These are phyloP conservation scores for Choreutis nemorana DNA, from an alignment of 2,888 invertebrate species.

Conservation along the genomic window DNA sequence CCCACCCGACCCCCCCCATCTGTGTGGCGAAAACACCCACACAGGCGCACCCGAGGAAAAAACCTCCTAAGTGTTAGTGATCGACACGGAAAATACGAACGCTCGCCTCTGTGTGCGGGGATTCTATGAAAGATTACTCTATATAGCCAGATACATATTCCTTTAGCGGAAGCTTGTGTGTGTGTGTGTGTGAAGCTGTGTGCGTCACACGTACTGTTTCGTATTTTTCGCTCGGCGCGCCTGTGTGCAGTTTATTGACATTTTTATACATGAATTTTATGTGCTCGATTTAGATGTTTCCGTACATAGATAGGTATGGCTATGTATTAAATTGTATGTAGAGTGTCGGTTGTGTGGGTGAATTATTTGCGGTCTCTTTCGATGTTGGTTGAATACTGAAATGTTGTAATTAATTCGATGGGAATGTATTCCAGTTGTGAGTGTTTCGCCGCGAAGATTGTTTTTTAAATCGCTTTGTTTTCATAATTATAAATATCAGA, in stretches of 20 bases:
- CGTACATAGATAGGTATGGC: conserved; percentile 25
- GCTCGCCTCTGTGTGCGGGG: conserved; percentile 23
- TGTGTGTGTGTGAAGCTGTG: too few relatives aligned
- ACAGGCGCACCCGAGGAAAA: conserved; percentile 33
- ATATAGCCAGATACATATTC: conserved; percentile 45
- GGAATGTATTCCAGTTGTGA: too few relatives aligned
- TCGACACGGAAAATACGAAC: conserved; percentile 20
- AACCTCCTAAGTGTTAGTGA: conserved; percentile 31
- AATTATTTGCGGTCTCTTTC: conserved; percentile 45
- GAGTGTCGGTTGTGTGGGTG: too few relatives aligned
- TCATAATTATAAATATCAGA: too few relatives aligned
- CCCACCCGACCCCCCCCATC: conserved; percentile 21
- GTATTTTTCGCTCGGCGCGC: conserved; percentile 18
- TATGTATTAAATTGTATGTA: conserved; percentile 15
- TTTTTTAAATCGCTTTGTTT: too few relatives aligned
- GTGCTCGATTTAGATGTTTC: conserved; percentile 41
- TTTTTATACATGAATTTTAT: conserved; percentile 63
- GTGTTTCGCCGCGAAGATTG: too few relatives aligned
- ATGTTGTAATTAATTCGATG: conserved; percentile 54
- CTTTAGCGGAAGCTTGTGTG: conserved; percentile 28
- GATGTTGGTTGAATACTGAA: conserved; percentile 51
- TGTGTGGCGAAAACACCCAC: conserved; percentile 23
- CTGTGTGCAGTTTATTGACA: conserved; percentile 43
- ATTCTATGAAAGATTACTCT: conserved; percentile 42
- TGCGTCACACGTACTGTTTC: too few relatives aligned